These are phyloP conservation scores for Melikaiella ostensackeni DNA, from an alignment of 2,888 invertebrate genomes.

Conservation along the genomic window DNA sequence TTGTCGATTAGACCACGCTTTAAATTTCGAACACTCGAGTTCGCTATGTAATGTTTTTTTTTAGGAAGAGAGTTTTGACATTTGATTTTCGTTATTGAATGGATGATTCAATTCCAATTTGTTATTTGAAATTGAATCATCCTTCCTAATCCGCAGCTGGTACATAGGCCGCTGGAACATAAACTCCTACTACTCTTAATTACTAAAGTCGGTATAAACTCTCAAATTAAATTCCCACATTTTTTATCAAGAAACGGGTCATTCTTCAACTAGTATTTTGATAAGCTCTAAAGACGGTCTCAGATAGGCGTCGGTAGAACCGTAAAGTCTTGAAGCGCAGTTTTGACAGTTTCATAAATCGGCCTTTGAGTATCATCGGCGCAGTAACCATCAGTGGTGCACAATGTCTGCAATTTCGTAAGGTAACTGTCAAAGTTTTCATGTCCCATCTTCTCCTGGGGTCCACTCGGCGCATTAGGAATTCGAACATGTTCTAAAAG, in stretches of 20 bases:
- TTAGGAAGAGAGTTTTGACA: neutral
- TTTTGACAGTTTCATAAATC: slow-evolving; percentile 93
- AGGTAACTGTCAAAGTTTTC: slow-evolving; percentile 96
- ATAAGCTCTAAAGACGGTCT: slow-evolving; percentile 74
- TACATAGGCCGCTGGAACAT: neutral
- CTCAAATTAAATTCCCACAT: neutral
- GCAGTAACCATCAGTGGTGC: slow-evolving; percentile 88
- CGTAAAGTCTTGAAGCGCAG: slow-evolving; percentile 94
- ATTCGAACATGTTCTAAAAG: slow-evolving; percentile 93
- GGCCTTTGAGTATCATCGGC: slow-evolving; percentile 88
- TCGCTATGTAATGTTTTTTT: neutral
- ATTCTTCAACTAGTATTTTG: slow-evolving; percentile 27
- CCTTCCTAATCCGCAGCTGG: neutral
- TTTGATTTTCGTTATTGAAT: neutral
- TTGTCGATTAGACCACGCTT: neutral
- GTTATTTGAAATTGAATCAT: neutral
- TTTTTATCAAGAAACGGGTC: neutral
- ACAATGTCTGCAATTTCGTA: slow-evolving; percentile 93
- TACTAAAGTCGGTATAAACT: slow-evolving; percentile 43
- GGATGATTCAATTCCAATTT: neutral
- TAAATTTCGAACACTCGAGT: neutral
- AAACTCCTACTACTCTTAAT: neutral
- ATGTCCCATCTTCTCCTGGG: slow-evolving; percentile 77
- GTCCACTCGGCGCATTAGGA: slow-evolving; percentile 83
- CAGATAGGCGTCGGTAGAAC: slow-evolving; percentile 93